A percentile compares a stretch with the other conserved stretches of the same genome.
Conservation (phyloP, 37 sponge, comb jelly and placozoan species). For the Diacarnus erythraeanus region DNA sequence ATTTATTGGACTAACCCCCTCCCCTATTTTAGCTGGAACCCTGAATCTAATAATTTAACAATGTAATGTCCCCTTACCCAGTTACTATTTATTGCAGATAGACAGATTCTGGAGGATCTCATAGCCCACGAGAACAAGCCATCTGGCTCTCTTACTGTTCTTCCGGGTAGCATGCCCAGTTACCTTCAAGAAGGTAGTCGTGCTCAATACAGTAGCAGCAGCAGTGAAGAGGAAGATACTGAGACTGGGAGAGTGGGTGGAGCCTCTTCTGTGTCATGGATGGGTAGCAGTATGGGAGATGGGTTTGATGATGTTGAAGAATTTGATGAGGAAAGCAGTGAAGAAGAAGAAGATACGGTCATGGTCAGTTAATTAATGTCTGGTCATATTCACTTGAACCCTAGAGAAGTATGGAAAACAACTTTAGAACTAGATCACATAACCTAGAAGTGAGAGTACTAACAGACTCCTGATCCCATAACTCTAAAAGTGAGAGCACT, state of each 20-base stretch:
- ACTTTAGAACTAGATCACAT: too few species aligned
- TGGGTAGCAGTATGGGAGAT: not conserved
- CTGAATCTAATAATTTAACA: too few species aligned
- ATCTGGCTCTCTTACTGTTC: not conserved
- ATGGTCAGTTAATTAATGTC: slow-evolving; percentile 36
- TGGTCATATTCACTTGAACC: too few species aligned
- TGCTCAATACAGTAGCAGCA: slow-evolving; percentile 17
- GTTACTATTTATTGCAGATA: too few species aligned
- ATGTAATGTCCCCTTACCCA: too few species aligned
- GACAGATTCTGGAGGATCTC: slow-evolving; percentile 55
- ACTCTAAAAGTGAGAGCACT: too few species aligned
- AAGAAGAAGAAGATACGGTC: slow-evolving; percentile 45
- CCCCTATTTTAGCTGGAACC: too few species aligned
- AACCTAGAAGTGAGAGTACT: too few species aligned
- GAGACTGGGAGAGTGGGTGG: slow-evolving; percentile 9
- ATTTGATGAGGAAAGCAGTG: slow-evolving; percentile 6
- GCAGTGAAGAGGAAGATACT: slow-evolving; percentile 30
- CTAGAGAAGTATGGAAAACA: too few species aligned
- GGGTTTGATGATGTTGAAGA: slow-evolving; percentile 5
- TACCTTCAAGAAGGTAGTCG: not conserved
- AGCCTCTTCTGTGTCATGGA: not conserved
- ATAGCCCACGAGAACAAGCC: slow-evolving; percentile 40
- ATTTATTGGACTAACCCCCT: too few species aligned
- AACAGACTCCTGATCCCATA: too few species aligned
- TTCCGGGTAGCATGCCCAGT: not conserved